These are phyloP conservation scores for Celastrina argiolus DNA, from an alignment of 2,888 invertebrate genomes.

Conservation along the genomic window DNA sequence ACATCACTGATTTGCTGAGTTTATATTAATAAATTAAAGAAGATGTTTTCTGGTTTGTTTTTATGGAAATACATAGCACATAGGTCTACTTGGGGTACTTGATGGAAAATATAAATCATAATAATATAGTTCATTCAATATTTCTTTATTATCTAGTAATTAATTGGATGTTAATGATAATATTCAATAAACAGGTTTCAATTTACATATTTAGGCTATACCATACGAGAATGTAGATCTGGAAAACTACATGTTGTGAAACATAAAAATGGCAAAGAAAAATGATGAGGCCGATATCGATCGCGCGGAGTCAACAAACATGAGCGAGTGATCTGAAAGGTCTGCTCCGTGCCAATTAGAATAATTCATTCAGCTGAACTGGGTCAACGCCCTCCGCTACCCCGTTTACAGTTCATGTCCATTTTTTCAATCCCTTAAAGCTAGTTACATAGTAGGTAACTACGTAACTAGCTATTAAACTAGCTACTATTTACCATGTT, in stretches of 20 bases:
- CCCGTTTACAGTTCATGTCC: slow-evolving; percentile 22
- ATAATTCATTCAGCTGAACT: slow-evolving; percentile 41
- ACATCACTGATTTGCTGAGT: neutral
- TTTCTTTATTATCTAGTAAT: neutral
- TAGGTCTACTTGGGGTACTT: too few species aligned
- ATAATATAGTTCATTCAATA: neutral
- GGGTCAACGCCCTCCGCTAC: slow-evolving; percentile 33
- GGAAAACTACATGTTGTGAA: neutral
- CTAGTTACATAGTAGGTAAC: too few species aligned
- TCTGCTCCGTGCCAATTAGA: slow-evolving; percentile 35
- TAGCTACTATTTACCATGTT: too few species aligned
- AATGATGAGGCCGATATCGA: slow-evolving; percentile 14
- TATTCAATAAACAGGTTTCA: too few species aligned
- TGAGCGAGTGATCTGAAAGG: slow-evolving; percentile 20
- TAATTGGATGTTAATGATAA: too few species aligned
- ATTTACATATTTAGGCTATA: neutral
- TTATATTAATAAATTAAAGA: neutral
- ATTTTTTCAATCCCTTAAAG: too few species aligned
- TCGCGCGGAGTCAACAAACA: slow-evolving; percentile 19
- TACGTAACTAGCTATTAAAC: too few species aligned
- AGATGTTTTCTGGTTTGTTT: neutral
- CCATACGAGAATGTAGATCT: too few species aligned
- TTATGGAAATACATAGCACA: too few species aligned
- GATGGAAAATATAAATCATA: too few species aligned
- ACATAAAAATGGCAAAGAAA: neutral